These are phyloP conservation scores for Hormiphora californensis DNA, from an alignment of 37 sponge, comb jelly and placozoan genomes.

Conservation along the genomic window DNA sequence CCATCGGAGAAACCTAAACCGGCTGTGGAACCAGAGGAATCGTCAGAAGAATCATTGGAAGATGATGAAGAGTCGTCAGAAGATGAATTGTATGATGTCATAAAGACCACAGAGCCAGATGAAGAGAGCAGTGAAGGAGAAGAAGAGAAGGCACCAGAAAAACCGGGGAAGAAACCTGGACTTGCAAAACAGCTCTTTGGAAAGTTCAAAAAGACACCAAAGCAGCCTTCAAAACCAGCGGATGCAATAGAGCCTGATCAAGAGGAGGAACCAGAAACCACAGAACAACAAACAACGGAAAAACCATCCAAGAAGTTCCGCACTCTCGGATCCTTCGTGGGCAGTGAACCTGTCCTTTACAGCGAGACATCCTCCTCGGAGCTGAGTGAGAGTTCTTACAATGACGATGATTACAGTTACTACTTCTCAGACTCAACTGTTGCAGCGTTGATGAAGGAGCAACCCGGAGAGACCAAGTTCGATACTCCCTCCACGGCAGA, in stretches of 20 bases:
- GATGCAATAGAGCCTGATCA: background rate
- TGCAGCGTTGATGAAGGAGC: background rate
- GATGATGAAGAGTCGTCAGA: background rate
- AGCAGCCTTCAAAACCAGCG: background rate
- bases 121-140: no score
- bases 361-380: background rate
- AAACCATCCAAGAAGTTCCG: background rate
- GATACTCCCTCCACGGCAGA: background rate
- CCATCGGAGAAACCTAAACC: background rate
- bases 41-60: no score
- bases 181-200: background rate
- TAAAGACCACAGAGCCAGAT: no score
- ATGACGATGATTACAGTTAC: background rate
- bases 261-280: background rate
- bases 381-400: background rate
- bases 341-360: background rate
- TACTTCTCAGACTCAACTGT: background rate
- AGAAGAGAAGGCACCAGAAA: background rate
- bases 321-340: background rate
- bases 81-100: no score
- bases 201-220: background rate
- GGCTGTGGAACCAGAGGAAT: background rate
- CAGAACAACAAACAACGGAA: background rate
- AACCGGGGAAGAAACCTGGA: background rate
- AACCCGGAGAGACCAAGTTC: background rate